phyloP scores from a whole-genome alignment of 2,888 invertebrate species.

The Campopleginae sp. region DNA sequence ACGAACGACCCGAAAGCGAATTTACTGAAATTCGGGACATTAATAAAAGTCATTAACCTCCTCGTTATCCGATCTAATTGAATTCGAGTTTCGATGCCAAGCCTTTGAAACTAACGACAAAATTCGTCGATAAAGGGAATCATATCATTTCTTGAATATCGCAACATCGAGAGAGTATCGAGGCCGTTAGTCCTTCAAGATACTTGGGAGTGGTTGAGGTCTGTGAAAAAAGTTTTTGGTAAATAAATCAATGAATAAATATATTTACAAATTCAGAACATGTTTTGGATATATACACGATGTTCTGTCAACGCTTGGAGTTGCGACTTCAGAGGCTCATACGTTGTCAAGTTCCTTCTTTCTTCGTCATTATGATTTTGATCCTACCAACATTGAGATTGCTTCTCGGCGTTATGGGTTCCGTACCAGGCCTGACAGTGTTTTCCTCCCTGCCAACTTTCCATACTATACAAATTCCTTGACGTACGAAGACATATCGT shows the following conservation, averaged over 20 bases:
- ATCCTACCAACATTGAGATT: slow-evolving; percentile 41
- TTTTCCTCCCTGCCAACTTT: slow-evolving; percentile 55
- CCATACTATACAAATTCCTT: slow-evolving; percentile 72
- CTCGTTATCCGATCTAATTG: too few species aligned
- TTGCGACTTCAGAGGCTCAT: background rate
- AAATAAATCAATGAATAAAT: background rate
- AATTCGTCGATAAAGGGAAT: background rate
- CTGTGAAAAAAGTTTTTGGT: background rate
- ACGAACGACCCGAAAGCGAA: too few species aligned
- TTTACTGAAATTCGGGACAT: too few species aligned
- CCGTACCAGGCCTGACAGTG: slow-evolving; percentile 74
- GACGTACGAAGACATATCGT: slow-evolving; percentile 62
- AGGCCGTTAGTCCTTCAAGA: background rate
- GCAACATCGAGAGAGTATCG: background rate
- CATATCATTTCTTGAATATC: background rate
- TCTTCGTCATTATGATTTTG: slow-evolving; percentile 1
- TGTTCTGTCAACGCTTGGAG: background rate
- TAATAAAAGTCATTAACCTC: too few species aligned
- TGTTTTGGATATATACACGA: background rate
- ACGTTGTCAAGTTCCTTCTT: background rate
- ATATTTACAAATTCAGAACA: background rate
- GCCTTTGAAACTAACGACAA: background rate
- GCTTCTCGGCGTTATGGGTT: slow-evolving; percentile 66
- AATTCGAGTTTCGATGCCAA: too few species aligned
- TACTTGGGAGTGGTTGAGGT: background rate